Evolutionary conservation across 2,888 invertebrate species (phyloP).

Genomic region (Apoda limacodes): DNA sequence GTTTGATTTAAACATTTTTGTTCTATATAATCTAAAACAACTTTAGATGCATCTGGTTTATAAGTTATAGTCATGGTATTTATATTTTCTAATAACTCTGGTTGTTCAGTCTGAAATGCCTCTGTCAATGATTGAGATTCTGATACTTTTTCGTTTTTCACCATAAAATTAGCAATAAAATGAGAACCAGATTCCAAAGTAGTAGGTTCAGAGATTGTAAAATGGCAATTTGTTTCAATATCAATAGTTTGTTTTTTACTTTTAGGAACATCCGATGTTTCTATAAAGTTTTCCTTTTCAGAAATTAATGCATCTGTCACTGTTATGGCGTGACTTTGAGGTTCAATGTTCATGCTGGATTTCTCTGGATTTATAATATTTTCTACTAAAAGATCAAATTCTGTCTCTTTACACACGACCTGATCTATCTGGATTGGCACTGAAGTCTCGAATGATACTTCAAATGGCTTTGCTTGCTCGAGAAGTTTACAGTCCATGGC

Average conservation of each 20-base stretch:
- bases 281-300: too few species aligned
- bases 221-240: slow-evolving; percentile 31
- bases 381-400: slow-evolving; percentile 21
- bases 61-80: slow-evolving; percentile 7
- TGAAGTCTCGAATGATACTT: slow-evolving; percentile 28
- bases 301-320: too few species aligned
- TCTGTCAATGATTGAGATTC: slow-evolving; percentile 23
- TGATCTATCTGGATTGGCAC: slow-evolving; percentile 37
- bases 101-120: slow-evolving; percentile 26
- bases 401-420: slow-evolving; percentile 33
- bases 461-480: slow-evolving; percentile 20
- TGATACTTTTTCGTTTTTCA: slow-evolving; percentile 27
- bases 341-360: too few species aligned
- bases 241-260: slow-evolving; percentile 24
- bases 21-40: slow-evolving; percentile 21
- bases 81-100: slow-evolving; percentile 26
- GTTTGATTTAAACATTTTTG: slow-evolving; percentile 25
- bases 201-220: slow-evolving; percentile 42
- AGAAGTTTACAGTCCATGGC: slow-evolving; percentile 19
- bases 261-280: too few species aligned
- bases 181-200: slow-evolving; percentile 33
- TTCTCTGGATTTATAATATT: too few species aligned
- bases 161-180: slow-evolving; percentile 23
- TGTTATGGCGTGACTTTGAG: too few species aligned
- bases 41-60: slow-evolving; percentile 16